These are phyloP conservation scores for Gallinago undulata DNA, from an alignment of 2,113 vertebrate genomes.

Conservation along the genomic window DNA sequence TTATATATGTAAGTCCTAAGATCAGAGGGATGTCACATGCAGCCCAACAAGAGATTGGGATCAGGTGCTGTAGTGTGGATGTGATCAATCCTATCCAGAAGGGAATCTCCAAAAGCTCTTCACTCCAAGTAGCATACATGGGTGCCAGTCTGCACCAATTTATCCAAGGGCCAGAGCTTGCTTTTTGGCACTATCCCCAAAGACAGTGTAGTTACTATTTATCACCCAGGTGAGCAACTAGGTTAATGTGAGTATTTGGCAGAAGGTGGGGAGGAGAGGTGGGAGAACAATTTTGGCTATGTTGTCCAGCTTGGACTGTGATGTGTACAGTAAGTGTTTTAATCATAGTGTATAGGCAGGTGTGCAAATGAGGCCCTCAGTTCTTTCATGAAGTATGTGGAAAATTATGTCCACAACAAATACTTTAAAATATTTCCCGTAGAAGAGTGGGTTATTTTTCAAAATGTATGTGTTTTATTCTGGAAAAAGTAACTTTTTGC, in stretches of 20 bases:
- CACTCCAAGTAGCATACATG: fast-evolving
- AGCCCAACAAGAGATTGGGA: not conserved
- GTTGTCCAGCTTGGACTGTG: not conserved
- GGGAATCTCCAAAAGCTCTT: not conserved
- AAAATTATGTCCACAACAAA: not conserved
- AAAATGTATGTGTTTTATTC: not conserved
- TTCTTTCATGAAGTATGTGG: not conserved
- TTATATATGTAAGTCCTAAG: not conserved
- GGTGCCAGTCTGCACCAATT: not conserved
- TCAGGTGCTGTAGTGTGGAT: not conserved
- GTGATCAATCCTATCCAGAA: not conserved
- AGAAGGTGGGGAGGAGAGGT: not conserved
- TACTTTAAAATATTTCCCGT: not conserved
- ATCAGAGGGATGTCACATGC: not conserved
- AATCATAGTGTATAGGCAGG: not conserved
- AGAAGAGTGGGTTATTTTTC: not conserved
- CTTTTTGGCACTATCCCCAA: not conserved
- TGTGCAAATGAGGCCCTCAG: not conserved
- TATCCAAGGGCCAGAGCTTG: not conserved
- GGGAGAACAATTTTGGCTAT: not conserved
- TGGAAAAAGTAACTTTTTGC: not conserved
- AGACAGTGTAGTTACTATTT: not conserved
- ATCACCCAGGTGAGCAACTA: not conserved
- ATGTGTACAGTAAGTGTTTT: not conserved
- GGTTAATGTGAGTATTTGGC: not conserved